These are phyloP conservation scores for Martes martes DNA, from an alignment of 2,113 vertebrate genomes.

Conservation along the genomic window DNA sequence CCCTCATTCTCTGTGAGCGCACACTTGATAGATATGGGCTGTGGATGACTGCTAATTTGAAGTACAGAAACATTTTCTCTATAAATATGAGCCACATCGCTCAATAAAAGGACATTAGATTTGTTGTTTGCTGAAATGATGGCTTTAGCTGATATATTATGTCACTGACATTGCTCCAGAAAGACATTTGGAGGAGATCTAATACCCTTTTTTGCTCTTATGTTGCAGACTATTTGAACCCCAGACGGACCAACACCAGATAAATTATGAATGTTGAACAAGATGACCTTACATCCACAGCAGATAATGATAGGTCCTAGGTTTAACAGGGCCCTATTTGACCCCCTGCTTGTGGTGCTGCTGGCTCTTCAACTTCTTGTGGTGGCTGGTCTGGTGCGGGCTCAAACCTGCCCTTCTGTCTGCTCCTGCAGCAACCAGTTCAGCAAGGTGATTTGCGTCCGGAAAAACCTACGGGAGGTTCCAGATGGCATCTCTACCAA, in stretches of 20 bases:
- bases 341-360: conserved; percentile 99
- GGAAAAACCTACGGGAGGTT: conserved; percentile 95
- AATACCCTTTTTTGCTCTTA: conserved; percentile 52
- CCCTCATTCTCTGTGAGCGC: neutral
- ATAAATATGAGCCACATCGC: neutral
- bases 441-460: conserved; percentile 98
- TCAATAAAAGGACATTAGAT: neutral
- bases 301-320: conserved; percentile 99
- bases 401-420: conserved; percentile 98
- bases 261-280: conserved; percentile 99
- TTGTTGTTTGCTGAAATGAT: neutral
- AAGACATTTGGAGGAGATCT: conserved; percentile 33
- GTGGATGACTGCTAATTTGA: neutral
- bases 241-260: conserved; percentile 93
- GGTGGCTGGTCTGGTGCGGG: conserved; percentile 97
- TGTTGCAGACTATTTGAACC: conserved; percentile 87
- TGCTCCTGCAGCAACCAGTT: conserved; percentile 99
- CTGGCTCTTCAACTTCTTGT: conserved; percentile 98
- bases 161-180: neutral
- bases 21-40: neutral
- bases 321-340: conserved; percentile 99
- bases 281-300: conserved; percentile 99
- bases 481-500: conserved; percentile 99
- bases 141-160: neutral
- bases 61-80: neutral